Evolutionary conservation across 1,140 invertebrate species (phyloP).

Genomic region (Drosophila lacertosa): DNA sequence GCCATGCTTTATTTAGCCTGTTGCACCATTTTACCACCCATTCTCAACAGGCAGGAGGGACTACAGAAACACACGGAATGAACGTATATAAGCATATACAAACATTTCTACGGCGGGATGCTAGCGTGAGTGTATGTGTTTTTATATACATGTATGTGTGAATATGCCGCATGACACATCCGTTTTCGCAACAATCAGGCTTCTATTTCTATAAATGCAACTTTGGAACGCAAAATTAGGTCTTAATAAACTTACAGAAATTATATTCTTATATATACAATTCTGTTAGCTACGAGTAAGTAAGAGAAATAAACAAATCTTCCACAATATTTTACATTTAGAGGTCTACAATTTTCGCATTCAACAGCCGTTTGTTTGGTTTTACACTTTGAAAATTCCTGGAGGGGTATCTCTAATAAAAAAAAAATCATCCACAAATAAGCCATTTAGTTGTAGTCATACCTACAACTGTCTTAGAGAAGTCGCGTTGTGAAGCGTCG

Average conservation of each 20-base stretch:
- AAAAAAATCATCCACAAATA: conserved; percentile 4
- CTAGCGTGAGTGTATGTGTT: neutral
- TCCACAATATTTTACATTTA: neutral
- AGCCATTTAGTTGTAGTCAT: conserved; percentile 12
- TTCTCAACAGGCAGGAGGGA: conserved; percentile 67
- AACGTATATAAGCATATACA: neutral
- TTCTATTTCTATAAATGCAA: conserved; percentile 19
- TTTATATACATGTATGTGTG: conserved; percentile 1
- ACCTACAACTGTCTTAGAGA: neutral
- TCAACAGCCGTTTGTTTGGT: neutral
- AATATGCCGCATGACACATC: conserved; percentile 48
- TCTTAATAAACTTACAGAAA: neutral
- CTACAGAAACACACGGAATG: neutral
- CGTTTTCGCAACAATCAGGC: conserved; percentile 65
- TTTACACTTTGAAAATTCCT: neutral
- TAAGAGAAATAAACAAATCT: no score
- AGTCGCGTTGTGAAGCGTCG: neutral
- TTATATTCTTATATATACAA: no score
- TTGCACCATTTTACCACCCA: conserved; percentile 48
- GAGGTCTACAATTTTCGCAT: neutral
- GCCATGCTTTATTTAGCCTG: conserved; percentile 52
- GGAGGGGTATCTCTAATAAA: conserved; percentile 1
- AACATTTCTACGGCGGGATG: neutral
- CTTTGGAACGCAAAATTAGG: neutral
- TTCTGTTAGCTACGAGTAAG: no score